Base-by-base conservation (phyloP, 2,888 invertebrate genomes). In the Phania funesta region DNA sequence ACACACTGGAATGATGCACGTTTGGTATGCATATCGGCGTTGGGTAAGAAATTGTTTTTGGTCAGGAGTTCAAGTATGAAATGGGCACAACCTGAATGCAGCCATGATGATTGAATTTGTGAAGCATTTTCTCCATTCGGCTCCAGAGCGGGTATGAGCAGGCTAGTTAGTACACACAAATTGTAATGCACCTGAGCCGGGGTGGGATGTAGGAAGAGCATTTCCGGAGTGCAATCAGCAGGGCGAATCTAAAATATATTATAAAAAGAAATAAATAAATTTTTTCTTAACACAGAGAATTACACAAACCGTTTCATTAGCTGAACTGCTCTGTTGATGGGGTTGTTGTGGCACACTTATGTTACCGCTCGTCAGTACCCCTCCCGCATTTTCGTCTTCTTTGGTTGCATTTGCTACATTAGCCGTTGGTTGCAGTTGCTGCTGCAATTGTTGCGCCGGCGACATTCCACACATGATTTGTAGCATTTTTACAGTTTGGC, bases 71-170 rank as follows among this genome's bases (percentile, higher is more conserved):
- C 95, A 29, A 97, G 91, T 81, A 96, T 93, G 62, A 94, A 93
- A 82, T 94, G 93, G 1, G 91, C 90, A 91, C 93, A 86, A 88
- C 93, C 88, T 80, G 93, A 93, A 86, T 93, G 93, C 73, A 94
- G 92, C 90, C 93, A 93, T 4, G 93, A 92, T 46, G 93, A 88
- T 89, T 95, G 94, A 84, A 93, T 92, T 85, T 91, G 92, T 60
- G 93, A 90, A 83, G 92, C 91, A 4, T 92, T 94, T 50, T 96
- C 96, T 1, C 96, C 93, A 85, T 95, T 92, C 1, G 96, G 95
- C 86, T 96, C 96, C 8, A 94, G 92, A 7, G 98, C 97, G 13
- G 99, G 99, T 95, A 99, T 96, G 83, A 99, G 92, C 90, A 98
- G 93, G 83, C 97, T 95, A 91, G 98, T 97, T 81, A 98, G 92